These are phyloP conservation scores for Listronotus bonariensis DNA, from an alignment of 1,140 invertebrate species.

Conservation along the genomic window DNA sequence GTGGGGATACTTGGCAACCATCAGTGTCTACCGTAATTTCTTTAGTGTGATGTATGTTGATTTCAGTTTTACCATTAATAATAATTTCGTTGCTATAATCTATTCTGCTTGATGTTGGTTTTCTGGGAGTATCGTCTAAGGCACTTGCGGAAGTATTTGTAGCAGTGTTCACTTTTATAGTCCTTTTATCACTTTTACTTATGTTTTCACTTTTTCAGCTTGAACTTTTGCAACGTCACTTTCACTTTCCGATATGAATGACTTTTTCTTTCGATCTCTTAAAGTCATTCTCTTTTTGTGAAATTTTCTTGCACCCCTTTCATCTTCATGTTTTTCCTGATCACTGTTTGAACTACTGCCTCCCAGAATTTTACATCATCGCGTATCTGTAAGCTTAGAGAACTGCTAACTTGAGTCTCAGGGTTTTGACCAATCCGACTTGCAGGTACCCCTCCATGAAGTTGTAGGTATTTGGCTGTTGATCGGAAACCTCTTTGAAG, in stretches of 20 bases:
- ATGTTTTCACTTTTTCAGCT: conserved; percentile 12
- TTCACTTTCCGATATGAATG: conserved; percentile 39
- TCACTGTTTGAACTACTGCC: conserved; percentile 49
- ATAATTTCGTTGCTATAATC: conserved; percentile 47
- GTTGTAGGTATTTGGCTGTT: conserved; percentile 90
- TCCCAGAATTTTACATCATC: conserved; percentile 49
- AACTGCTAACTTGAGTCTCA: conserved; percentile 27
- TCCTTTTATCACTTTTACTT: conserved; percentile 23
- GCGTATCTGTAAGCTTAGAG: conserved; percentile 45
- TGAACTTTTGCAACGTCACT: conserved; percentile 26
- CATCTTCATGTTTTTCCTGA: conserved; percentile 36
- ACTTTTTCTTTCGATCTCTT: conserved; percentile 43
- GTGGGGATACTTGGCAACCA: conserved; percentile 13
- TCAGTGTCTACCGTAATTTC: conserved; percentile 38
- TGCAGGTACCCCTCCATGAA: conserved; percentile 84
- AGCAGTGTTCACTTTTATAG: conserved; percentile 22
- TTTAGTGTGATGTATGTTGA: conserved; percentile 45
- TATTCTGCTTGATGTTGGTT: conserved; percentile 34
- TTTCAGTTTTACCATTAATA: conserved; percentile 48
- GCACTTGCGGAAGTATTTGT: conserved; percentile 30
- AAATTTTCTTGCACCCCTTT: conserved; percentile 33
- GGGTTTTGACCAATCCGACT: conserved; percentile 61
- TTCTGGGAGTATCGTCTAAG: conserved; percentile 17
- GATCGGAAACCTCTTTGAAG: conserved; percentile 82
- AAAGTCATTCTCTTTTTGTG: conserved; percentile 41